phyloP scores from a whole-genome alignment of 2,888 invertebrate genomes.

The Chrysomela aeneicollis region DNA sequence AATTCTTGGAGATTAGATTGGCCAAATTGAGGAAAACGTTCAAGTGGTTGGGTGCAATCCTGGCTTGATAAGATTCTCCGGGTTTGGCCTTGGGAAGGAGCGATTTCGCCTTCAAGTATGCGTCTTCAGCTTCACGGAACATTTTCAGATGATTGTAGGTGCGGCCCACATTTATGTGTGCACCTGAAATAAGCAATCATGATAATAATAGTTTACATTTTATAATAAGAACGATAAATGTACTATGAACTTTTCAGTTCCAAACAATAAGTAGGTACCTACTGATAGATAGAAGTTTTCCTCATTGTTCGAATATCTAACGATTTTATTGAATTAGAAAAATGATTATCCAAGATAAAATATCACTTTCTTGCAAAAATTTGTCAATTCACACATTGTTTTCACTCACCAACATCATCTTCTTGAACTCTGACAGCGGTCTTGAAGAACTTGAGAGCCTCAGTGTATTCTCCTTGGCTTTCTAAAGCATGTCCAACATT shows the following conservation, averaged over 20 bases:
- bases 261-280: too few relatives aligned
- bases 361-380: too few relatives aligned
- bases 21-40: constrained; percentile 96
- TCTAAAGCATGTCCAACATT: constrained; percentile 97
- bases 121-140: constrained; percentile 90
- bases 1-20: constrained; percentile 92
- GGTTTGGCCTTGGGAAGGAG: constrained; percentile 89
- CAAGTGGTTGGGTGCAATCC: constrained; percentile 94
- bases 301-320: too few relatives aligned
- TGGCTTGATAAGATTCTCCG: constrained; percentile 93
- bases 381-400: not conserved
- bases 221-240: too few relatives aligned
- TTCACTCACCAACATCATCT: constrained; percentile 82
- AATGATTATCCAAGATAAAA: too few relatives aligned
- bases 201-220: too few relatives aligned
- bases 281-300: too few relatives aligned
- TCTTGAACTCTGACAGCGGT: constrained; percentile 93
- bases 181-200: too few relatives aligned
- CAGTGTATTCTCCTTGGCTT: constrained; percentile 71
- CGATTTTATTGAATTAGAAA: too few relatives aligned
- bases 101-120: constrained; percentile 89
- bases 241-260: too few relatives aligned
- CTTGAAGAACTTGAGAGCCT: constrained; percentile 90
- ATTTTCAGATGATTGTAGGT: constrained; percentile 91
- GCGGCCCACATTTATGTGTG: constrained; percentile 96